Conservation (phyloP, 2,113 vertebrate species). For the Pleuronectes platessa region DNA sequence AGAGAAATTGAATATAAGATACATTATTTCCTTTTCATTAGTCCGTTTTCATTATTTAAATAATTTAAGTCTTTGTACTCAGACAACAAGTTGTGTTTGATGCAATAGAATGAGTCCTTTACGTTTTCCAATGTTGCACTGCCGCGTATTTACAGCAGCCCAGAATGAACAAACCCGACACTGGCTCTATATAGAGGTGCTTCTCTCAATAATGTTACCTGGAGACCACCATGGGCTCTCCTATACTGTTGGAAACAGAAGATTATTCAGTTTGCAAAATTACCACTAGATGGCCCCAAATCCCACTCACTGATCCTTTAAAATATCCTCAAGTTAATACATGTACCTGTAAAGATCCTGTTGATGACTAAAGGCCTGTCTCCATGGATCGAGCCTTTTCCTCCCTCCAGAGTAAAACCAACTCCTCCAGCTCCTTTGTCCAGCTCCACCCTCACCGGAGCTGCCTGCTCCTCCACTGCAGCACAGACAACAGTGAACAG, state of each 20-base stretch:
- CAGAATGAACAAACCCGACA: too few relatives aligned
- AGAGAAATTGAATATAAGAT: too few relatives aligned
- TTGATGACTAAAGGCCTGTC: conserved; percentile 90
- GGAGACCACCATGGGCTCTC: not conserved
- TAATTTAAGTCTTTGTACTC: too few relatives aligned
- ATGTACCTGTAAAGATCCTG: conserved; percentile 90
- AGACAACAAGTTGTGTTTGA: too few relatives aligned
- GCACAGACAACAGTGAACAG: not conserved
- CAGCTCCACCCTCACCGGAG: conserved; percentile 77
- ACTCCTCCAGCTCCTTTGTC: conserved; percentile 90
- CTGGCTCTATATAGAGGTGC: too few relatives aligned
- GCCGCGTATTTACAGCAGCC: too few relatives aligned
- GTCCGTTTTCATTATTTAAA: not conserved
- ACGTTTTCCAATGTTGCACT: not conserved
- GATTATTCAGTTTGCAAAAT: not conserved
- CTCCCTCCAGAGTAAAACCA: conserved; percentile 94
- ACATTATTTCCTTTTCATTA: too few relatives aligned
- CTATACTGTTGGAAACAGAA: not conserved
- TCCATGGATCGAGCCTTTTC: conserved; percentile 92
- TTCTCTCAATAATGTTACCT: not conserved
- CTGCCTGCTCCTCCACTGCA: conserved; percentile 60
- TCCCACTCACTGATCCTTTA: not conserved
- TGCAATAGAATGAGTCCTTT: not conserved
- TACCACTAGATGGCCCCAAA: not conserved
- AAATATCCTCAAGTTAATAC: not conserved